Base-by-base conservation (phyloP, 2,113 vertebrate species). In the Dryoscopus gambensis region DNA sequence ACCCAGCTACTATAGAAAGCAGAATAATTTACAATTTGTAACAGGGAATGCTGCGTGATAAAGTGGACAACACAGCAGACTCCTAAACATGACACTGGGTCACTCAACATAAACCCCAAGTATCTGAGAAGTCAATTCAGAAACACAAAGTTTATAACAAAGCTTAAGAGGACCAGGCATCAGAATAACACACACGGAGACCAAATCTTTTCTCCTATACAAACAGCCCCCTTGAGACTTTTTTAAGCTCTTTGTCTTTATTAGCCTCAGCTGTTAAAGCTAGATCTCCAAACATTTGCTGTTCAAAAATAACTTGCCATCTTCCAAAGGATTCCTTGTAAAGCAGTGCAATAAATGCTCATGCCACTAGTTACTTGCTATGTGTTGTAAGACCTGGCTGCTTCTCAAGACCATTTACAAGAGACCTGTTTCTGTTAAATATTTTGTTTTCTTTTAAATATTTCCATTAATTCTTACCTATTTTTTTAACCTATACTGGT, bases 91-190 rank as follows among this genome's bases (percentile, higher is more conserved):
- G 35, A 44, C 78, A 53, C 1, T n/a, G 22, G 67, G 46, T 52
- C 59, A 69, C 35, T 92, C 49, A 94, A 53, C 11, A 57, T 17
- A 88, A 87, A 95, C 46, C 28, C 27, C 53, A 73, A 60, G 35
- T 52, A 84, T 75, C 70, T 73, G 91, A 90, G 65, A 73, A 77
- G 46, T 87, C 46, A 40, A 52, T 59, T 39, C 75, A 84, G 40
- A 64, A 80, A 83, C 33, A 73, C 81, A 88, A 96, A 96, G 78
- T 81, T 83, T 89, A 71, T 81, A 64, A 64, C 18, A 55, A 73
- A 92, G 92, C 75, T 90, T 95, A 96, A 90, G 55, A 71, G 73
- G 92, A 75, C 30, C 59, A 80, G 87, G 91, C 74, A 86, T 64
- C 85, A 84, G 60, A 80, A 59, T 83, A 97, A 90, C 73, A 90